A percentile compares a stretch with the other conserved stretches of the same genome.
Evolutionary conservation across 2,113 vertebrate genomes (phyloP).

Genomic region (Chrysemys picta): DNA sequence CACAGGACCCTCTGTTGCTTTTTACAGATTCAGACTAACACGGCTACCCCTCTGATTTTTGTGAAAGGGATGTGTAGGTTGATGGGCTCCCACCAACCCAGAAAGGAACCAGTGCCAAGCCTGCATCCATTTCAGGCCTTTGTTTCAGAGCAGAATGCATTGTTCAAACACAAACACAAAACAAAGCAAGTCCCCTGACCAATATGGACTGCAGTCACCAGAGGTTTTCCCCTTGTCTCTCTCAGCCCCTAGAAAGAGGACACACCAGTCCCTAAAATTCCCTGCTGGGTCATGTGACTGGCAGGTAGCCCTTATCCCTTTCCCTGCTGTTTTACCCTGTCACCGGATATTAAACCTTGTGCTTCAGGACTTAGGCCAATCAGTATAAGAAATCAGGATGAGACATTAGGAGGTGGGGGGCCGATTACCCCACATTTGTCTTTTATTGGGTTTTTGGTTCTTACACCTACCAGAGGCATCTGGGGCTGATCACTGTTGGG

Average conservation of each 20-base stretch:
- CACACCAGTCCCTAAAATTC: background rate
- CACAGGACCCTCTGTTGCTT: no score
- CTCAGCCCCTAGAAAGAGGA: background rate
- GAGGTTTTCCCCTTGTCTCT: background rate
- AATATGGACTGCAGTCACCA: no score
- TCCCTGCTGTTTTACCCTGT: background rate
- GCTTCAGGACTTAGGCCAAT: background rate
- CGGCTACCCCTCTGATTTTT: no score
- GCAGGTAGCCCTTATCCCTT: background rate
- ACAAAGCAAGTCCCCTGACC: no score
- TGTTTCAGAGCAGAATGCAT: background rate
- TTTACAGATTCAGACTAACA: no score
- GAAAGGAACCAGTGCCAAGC: background rate
- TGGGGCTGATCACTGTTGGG: background rate
- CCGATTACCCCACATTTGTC: background rate
- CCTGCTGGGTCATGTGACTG: background rate
- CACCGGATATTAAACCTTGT: background rate
- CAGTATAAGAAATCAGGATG: background rate
- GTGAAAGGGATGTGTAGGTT: background rate
- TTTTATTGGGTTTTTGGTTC: background rate
- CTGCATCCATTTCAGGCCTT: background rate
- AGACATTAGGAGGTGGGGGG: background rate
- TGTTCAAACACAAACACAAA: no score
- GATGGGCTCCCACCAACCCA: background rate
- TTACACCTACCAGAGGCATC: background rate